Percentiles rank a stretch among this genome's conserved stretches.
phyloP scores from a whole-genome alignment of 2,797 vertebrate species.

The Semaprochilodus insignis region DNA sequence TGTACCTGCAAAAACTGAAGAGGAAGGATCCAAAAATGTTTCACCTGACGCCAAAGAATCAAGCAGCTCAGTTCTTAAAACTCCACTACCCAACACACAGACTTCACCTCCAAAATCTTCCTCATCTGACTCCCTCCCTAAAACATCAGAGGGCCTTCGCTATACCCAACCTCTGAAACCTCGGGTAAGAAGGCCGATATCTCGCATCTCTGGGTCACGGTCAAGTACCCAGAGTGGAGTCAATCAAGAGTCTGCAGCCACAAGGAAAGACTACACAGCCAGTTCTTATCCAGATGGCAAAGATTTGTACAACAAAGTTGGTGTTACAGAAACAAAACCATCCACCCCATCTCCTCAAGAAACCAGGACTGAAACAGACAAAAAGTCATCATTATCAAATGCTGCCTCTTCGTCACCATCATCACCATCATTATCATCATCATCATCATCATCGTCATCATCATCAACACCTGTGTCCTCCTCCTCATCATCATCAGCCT shows the following conservation, averaged over 20 bases:
- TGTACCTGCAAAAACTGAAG: slow-evolving; percentile 50
- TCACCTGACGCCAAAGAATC: slow-evolving; percentile 28
- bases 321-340: slow-evolving; percentile 59
- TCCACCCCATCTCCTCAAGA: slow-evolving; percentile 63
- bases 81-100: neutral
- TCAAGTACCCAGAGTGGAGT: slow-evolving; percentile 45
- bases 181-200: slow-evolving; percentile 66
- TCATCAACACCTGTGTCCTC: slow-evolving; percentile 29
- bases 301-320: slow-evolving; percentile 59
- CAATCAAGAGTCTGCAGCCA: slow-evolving; percentile 67
- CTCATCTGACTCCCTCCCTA: slow-evolving; percentile 36
- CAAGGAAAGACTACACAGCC: slow-evolving; percentile 65
- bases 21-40: slow-evolving; percentile 32
- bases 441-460: slow-evolving; percentile 35
- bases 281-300: slow-evolving; percentile 65
- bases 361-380: slow-evolving; percentile 58
- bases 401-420: slow-evolving; percentile 1
- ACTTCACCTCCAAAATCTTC: slow-evolving; percentile 66
- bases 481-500: slow-evolving; percentile 20
- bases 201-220: slow-evolving; percentile 31
- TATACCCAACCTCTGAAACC: slow-evolving; percentile 34
- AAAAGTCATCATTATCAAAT: slow-evolving; percentile 42
- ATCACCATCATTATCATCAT: slow-evolving; percentile 25
- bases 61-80: slow-evolving; percentile 38
- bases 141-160: slow-evolving; percentile 39